Percentiles rank a stretch among this genome's conserved stretches.
Conservation (phyloP, 2,888 invertebrate genomes). For the Ochropacha duplaris region DNA sequence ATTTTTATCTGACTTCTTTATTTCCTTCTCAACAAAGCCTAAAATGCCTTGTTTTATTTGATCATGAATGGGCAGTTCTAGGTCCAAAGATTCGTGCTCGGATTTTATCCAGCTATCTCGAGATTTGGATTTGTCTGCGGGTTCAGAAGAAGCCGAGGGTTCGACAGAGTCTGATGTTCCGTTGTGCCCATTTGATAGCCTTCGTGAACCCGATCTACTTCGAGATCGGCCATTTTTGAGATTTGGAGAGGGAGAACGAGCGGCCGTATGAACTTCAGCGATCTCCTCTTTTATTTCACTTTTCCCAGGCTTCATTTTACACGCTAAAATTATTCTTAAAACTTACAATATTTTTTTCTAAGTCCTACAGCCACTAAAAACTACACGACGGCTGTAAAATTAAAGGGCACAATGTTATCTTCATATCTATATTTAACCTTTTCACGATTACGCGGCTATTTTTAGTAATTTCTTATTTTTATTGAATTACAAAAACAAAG, state of each 20-base stretch:
- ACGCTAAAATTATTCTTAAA: conserved; percentile 13
- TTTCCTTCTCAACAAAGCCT: conserved; percentile 79
- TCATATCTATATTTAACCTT: background rate
- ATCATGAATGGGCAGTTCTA: conserved; percentile 83
- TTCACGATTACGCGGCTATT: background rate
- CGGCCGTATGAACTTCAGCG: conserved; percentile 70
- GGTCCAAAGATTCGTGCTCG: conserved; percentile 81
- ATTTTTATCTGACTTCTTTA: conserved; percentile 76
- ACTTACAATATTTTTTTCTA: conserved; percentile 15
- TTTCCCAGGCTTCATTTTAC: conserved; percentile 70
- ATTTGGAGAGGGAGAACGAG: conserved; percentile 72
- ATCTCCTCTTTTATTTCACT: conserved; percentile 69
- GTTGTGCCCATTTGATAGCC: conserved; percentile 68
- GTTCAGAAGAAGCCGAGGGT: conserved; percentile 35
- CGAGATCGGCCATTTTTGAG: conserved; percentile 55
- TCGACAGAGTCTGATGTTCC: conserved; percentile 35
- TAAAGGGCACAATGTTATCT: background rate
- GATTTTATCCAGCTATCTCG: conserved; percentile 77
- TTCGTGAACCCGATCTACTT: conserved; percentile 65
- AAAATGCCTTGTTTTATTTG: conserved; percentile 79
- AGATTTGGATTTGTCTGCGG: conserved; percentile 58
- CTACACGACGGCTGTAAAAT: background rate
- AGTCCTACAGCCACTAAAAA: conserved; percentile 6
- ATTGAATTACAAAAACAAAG: conserved; percentile 36
- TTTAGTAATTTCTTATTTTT: conserved; percentile 18